phyloP scores from a whole-genome alignment of 1,140 invertebrate species.

The Oryctes rhinoceros region DNA sequence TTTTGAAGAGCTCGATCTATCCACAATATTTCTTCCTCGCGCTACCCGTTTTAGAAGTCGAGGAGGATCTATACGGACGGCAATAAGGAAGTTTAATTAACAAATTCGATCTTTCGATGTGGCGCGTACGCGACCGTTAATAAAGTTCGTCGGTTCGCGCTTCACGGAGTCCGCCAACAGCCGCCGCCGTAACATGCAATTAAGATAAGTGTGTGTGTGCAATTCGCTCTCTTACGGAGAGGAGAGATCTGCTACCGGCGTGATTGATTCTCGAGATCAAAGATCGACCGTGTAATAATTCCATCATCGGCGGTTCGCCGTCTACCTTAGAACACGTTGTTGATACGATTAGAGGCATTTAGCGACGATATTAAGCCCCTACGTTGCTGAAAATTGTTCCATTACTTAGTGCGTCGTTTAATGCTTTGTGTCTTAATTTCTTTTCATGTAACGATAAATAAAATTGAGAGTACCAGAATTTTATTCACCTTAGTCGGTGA shows the following conservation, averaged over 20 bases:
- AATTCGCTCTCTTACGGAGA: conserved; percentile 40
- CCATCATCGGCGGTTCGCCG: conserved; percentile 24
- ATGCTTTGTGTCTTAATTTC: too few species aligned
- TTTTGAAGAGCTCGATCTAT: too few species aligned
- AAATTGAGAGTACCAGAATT: too few species aligned
- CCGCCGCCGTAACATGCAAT: conserved; percentile 47
- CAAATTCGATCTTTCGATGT: conserved; percentile 31
- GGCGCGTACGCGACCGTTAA: conserved; percentile 6
- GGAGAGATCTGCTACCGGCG: conserved; percentile 42
- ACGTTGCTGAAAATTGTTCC: too few species aligned
- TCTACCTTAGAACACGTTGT: not conserved
- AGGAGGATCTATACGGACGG: not conserved
- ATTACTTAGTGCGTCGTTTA: too few species aligned
- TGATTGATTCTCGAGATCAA: conserved; percentile 48
- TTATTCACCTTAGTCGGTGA: too few species aligned
- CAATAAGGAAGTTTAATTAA: conserved; percentile 30
- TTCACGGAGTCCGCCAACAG: conserved; percentile 41
- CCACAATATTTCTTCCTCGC: not conserved
- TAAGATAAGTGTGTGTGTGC: conserved; percentile 47
- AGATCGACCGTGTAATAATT: conserved; percentile 46
- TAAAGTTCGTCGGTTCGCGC: conserved; percentile 28
- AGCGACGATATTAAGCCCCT: not conserved
- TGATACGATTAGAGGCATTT: not conserved
- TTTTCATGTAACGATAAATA: too few species aligned
- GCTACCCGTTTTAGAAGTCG: not conserved